Base-by-base conservation (phyloP, 2,113 vertebrate species). In the Astatoreochromis straeleni region DNA sequence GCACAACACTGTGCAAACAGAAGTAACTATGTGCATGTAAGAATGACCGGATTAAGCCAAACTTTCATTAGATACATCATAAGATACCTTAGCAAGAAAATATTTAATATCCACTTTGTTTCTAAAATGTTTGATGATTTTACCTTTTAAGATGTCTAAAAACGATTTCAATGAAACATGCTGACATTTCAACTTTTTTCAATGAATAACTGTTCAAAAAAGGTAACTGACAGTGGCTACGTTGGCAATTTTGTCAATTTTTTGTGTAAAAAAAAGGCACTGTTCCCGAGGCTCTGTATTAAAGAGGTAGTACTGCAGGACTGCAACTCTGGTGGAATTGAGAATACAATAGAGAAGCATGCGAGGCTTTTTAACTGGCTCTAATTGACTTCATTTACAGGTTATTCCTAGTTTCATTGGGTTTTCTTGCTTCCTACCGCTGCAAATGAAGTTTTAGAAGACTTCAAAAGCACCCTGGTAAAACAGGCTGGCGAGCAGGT, bases 401-500 rank as follows among this genome's bases (percentile, higher is more conserved):
- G 81, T 51, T 55, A 33, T 75, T 90, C 88, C 78, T 19, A 14
- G 68, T 82, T 85, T 5, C 4, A 1, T 7, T 57, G 70, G 40
- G 35, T 31, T 89, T 91, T 55, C 87, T 55, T 70, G 55, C 5
- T n/a, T 54, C 87, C 45, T 81, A 38, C 8, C 14, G 7, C 6
- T 31, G 6, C 16, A 40, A 45, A 19, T 29, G 5, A 1, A 38
- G 38, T 85, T 90, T 86, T 40, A 17, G 40, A 54, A 58, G 42
- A 70, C 8, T 47, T 35, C 9, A 78, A 63, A 54, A 75, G 5
- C 8, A 33, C 21, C 4, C 9, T 79, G n/a, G 40, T 70, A 5
- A 14, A 19, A n/a, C 29, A 82, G 55, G 88, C 16, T 35, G 87
- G 19, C 8, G 19, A 91, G 87, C 91, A 86, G 88, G 91, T 91